Base-by-base conservation (phyloP, 2,113 vertebrate species). In the Cyanoramphus novaezelandiae region DNA sequence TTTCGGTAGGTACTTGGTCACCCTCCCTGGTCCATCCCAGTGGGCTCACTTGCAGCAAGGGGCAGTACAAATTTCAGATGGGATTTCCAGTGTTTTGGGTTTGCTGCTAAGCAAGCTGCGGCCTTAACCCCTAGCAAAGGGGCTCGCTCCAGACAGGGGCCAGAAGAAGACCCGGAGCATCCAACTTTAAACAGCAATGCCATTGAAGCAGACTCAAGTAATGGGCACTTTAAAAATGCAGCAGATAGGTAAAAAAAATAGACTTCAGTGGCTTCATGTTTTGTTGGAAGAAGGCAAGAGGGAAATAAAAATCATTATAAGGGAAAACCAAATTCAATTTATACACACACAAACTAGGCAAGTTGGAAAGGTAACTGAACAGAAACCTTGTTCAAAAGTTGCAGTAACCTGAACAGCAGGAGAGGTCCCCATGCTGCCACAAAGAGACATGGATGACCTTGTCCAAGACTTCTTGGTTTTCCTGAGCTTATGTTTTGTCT, bases 11-110 rank as follows among this genome's bases (percentile, higher is more conserved):
- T 20, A 20, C 41, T 92, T 3, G 0, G 0, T 41, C 49, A 64
- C 33, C 10, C 41, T 88, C 11, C 49, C 12, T 0, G 0, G 18
- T 55, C 75, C 41, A 24, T 64, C 57, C 72, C 69, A 79, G 11
- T 4, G 1, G 74, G 39, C 74, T 49, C 0, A 0, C 75, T 46
- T 0, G 0, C 39, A 75, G 82, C 20, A n/a, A 84, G 74, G 59
- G 91, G 37, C 35, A 86, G 46, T 7, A 13, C 21, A 63, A 79
- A 84, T 93, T 72, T 83, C 65, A 71, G 50, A 67, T 81, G 77
- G 35, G 28, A 62, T 13, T 90, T 39, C 50, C 65, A 88, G 68
- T 44, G 57, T 31, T n/a, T 71, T 86, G 4, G 33, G 39, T 47
- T 37, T 70, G 28, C 12, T 52, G 17, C n/a, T 60, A 27, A 76